Evolutionary conservation across 2,113 vertebrate species (phyloP), one percentile per base, ranked within the genome.

Genomic region (Ophiodon elongatus): DNA sequence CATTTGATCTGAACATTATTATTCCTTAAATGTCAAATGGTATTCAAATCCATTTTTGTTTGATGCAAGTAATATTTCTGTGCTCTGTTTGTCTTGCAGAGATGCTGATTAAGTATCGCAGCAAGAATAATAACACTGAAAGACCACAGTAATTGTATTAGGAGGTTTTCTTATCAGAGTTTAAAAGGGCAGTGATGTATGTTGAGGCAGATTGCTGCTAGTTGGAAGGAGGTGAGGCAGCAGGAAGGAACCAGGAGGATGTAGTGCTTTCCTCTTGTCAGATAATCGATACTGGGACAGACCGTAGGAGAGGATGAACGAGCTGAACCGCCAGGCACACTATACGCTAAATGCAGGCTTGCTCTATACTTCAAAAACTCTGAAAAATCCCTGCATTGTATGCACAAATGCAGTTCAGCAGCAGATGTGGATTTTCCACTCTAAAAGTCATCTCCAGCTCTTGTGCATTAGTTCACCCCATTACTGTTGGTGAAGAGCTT

Each of bases 201-300:
- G 86, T 88, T 85, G 82, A 89, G 87, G 86, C 84, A 88, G 90
- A 87, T 76, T 89, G 88, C 85, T 80, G 70, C 76, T 89, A 80
- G 85, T 80, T 88, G 88, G 76, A 89, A 89, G 89, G 82, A 90
- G 85, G 66, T 88, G 85, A 92, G 92, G 88, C 89, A 92, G 93
- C 93, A 93, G 90, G 92, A 94, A 91, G 87, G 90, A 91, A 89
- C 80, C 83, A 71, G 85, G 83, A 89, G 91, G 93, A 94, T 93
- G 93, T 90, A 94, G 89, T 90, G 89, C 86, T 90, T 93, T 87
- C 77, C 86, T 84, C 92, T 89, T 93, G 92, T 92, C 94, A 93
- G 87, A 93, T 94, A 93, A 95, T 95, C 92, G 33, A 95, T 95
- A 92, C 67, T 27, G 80, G 76, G 90, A 90, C 89, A 86, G 91